These are phyloP conservation scores for Phocides pigmalion DNA, from an alignment of 1,140 invertebrate genomes.

Conservation along the genomic window DNA sequence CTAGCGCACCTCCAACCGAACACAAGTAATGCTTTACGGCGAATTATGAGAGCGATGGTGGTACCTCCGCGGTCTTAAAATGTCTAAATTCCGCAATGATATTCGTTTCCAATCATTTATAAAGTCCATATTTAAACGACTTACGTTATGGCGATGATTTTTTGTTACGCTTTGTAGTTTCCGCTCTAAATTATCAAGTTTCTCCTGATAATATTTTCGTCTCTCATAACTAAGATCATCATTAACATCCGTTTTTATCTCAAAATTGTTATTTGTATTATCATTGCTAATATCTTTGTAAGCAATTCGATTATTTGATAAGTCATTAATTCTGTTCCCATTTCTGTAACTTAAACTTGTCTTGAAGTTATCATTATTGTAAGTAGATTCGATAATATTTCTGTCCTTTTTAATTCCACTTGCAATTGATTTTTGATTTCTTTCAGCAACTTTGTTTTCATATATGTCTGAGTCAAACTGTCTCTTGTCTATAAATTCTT, in stretches of 20 bases:
- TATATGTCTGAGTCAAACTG: neutral
- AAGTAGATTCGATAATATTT: neutral
- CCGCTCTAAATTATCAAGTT: slow-evolving; percentile 50
- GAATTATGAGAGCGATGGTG: no score
- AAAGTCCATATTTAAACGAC: neutral
- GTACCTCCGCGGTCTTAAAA: no score
- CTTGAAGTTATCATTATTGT: slow-evolving; percentile 1
- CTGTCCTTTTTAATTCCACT: slow-evolving; percentile 17
- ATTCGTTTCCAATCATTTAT: no score
- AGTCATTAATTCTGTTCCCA: neutral
- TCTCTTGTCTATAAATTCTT: neutral
- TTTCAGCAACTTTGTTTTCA: neutral
- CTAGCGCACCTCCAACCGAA: no score
- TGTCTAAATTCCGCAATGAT: no score
- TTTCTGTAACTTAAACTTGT: neutral
- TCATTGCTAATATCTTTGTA: neutral
- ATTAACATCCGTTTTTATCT: slow-evolving; percentile 16
- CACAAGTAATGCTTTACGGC: no score
- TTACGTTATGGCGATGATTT: slow-evolving; percentile 24
- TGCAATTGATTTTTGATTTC: slow-evolving; percentile 8
- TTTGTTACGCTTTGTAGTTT: slow-evolving; percentile 39
- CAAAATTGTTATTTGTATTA: slow-evolving; percentile 1
- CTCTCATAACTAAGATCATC: slow-evolving; percentile 44
- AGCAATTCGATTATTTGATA: neutral
- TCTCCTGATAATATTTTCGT: slow-evolving; percentile 57